A percentile compares a stretch with the other conserved stretches of the same genome.
Conservation (phyloP, 2,113 vertebrate species). For the Trogon melanurus region DNA sequence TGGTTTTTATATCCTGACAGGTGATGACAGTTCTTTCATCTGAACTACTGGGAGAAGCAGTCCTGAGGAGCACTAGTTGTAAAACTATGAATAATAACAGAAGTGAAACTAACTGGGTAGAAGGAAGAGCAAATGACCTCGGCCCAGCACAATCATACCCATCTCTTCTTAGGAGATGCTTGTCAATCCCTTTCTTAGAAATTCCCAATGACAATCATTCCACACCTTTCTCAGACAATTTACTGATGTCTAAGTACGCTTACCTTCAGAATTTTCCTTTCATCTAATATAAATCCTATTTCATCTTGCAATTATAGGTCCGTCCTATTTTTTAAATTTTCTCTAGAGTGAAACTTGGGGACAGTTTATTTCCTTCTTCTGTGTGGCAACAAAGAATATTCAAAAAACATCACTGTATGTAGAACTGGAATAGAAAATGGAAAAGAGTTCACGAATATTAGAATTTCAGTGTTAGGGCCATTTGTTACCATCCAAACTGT, state of each 20-base stretch:
- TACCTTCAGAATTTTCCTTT: neutral
- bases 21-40: neutral
- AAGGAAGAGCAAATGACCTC: neutral
- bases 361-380: neutral
- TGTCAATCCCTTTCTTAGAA: neutral
- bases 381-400: neutral
- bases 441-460: neutral
- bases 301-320: neutral
- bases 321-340: neutral
- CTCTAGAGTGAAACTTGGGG: neutral
- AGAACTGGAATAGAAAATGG: neutral
- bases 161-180: neutral
- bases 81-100: neutral
- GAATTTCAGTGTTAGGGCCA: neutral
- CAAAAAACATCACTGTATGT: neutral
- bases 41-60: neutral
- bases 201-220: neutral
- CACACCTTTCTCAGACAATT: neutral
- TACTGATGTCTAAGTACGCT: neutral
- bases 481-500: neutral
- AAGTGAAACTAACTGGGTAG: neutral
- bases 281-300: neutral
- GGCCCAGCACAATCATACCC: accelerated
- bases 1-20: neutral
- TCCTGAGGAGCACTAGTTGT: neutral